Base-by-base conservation (phyloP, 2,888 invertebrate genomes). In the Gymnosoma rotundatum region DNA sequence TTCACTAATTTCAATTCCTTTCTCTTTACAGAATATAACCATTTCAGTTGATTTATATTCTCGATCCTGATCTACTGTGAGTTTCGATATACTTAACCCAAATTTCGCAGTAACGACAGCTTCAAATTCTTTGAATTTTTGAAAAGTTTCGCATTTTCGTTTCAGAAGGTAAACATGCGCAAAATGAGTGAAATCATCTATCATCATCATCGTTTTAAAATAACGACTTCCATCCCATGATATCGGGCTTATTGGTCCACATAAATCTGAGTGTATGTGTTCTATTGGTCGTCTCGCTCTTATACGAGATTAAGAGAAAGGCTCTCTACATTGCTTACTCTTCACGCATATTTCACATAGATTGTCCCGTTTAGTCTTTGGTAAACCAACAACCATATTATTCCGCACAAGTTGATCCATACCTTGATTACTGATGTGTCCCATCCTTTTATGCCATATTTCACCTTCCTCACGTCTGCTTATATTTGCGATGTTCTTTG, bases 31-130 rank as follows among this genome's bases (percentile, higher is more conserved):
- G 38, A 61, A 0, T 61, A 7, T 14, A 9, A n/a, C 6, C 88
- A 58, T 25, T 18, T 73, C 73, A 7, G 86, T 80, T 56, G 86
- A 87, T 0, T 82, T 36, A 60, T 89, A 90, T 76, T 90, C 89
- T n/a, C 87, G 85, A 8, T 88, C 76, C 61, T 81, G 78, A 61
- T 85, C 79, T 4, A 78, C 18, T 16, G 83, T 72, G 12, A 86
- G 7, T 36, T 66, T 75, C n/a, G 75, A 75, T 21, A 84, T 80
- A 73, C 48, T 38, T 56, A n/a, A 50, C 36, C 54, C 52, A 38
- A 38, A 38, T 25, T 25, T 25, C n/a, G 38, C 38, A 38, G 38
- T 38, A 38, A 38, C 38, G 38, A 38, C 38, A 38, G 38, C 38
- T 38, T 38, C 38, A 38, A 38, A 38, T 38, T 38, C 38, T 38